These are phyloP conservation scores for Parnassius glacialis DNA, from an alignment of 2,888 invertebrate species.

Conservation along the genomic window DNA sequence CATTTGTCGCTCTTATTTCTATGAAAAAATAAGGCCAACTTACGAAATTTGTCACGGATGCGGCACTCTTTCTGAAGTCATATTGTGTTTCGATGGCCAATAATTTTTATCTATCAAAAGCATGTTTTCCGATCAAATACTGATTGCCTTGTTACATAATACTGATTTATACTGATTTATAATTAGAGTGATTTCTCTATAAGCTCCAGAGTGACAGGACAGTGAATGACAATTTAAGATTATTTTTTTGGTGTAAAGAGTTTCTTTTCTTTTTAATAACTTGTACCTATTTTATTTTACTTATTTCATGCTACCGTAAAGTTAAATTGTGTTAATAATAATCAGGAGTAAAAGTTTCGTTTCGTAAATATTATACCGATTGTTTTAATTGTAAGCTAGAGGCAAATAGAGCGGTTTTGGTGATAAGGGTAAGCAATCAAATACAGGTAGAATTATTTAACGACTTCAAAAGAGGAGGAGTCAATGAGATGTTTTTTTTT, in stretches of 20 bases:
- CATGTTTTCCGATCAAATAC: constrained; percentile 12
- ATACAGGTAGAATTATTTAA: no score
- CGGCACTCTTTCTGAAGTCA: constrained; percentile 1
- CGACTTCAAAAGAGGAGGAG: no score
- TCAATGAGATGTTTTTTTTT: no score
- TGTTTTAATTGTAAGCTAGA: no score
- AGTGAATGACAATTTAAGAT: constrained; percentile 10
- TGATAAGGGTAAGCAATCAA: no score
- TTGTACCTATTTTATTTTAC: no score
- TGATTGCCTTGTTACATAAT: constrained; percentile 1
- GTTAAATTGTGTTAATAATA: no score
- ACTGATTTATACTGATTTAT: background rate
- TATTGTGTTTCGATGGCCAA: constrained; percentile 14
- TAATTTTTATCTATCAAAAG: constrained; percentile 7
- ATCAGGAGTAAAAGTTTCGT: no score
- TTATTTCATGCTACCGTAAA: no score
- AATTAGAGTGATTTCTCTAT: background rate
- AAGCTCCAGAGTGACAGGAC: constrained; percentile 6
- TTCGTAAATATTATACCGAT: no score
- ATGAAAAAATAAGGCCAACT: constrained; percentile 8
- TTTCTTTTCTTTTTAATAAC: background rate
- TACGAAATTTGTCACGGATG: constrained; percentile 11
- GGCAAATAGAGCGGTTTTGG: no score
- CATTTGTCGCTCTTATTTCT: no score
- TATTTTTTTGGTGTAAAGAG: background rate